These are phyloP conservation scores for Beaufortia kweichowensis DNA, from an alignment of 2,113 vertebrate genomes.

Conservation along the genomic window DNA sequence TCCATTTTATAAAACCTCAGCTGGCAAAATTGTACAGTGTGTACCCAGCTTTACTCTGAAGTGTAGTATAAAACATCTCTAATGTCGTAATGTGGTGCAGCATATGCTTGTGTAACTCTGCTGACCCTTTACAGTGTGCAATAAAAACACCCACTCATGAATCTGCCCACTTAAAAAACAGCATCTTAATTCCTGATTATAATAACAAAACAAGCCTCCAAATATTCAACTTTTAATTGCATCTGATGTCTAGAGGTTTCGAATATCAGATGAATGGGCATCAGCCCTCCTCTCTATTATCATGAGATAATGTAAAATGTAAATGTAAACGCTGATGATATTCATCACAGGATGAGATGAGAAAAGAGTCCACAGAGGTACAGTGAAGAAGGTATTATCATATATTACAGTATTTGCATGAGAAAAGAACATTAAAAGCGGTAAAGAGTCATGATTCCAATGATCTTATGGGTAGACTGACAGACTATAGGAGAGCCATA, in stretches of 20 bases:
- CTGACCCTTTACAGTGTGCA: slow-evolving; percentile 7
- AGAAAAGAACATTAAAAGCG: not conserved
- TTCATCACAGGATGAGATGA: slow-evolving; percentile 7
- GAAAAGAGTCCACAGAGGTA: not conserved
- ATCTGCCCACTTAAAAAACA: slow-evolving; percentile 18
- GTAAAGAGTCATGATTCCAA: not conserved
- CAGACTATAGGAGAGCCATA: not conserved
- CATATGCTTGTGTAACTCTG: slow-evolving; percentile 12
- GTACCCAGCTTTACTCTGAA: too few relatives aligned
- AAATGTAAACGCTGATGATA: not conserved
- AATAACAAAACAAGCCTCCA: not conserved
- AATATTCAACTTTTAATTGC: not conserved
- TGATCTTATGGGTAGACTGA: too few relatives aligned
- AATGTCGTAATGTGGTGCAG: not conserved
- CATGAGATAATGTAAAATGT: too few relatives aligned
- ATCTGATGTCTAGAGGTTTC: not conserved
- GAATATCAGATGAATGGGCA: not conserved
- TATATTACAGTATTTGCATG: slow-evolving; percentile 13
- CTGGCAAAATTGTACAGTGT: too few relatives aligned
- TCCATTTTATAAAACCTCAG: too few relatives aligned
- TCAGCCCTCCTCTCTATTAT: not conserved
- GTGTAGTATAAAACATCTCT: not conserved
- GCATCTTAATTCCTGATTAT: slow-evolving; percentile 24
- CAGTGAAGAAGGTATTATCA: not conserved
- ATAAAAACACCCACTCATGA: slow-evolving; percentile 8